Conservation (phyloP, 2,113 vertebrate species). For the Hemiscyllium ocellatum region DNA sequence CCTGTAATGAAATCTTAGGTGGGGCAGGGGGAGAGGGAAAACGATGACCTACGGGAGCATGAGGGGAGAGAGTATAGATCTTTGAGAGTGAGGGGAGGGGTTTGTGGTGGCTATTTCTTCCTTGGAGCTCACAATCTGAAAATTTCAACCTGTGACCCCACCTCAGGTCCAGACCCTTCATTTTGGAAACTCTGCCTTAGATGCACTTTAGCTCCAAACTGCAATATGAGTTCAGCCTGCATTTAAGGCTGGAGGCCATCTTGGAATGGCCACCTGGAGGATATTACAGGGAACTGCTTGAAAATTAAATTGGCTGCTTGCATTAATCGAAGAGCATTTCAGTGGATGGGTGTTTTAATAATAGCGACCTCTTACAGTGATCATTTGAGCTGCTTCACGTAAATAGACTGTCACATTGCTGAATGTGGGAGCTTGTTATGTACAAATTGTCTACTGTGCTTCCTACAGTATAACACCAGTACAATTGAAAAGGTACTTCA, state of each 20-base stretch:
- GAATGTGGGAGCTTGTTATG: background rate
- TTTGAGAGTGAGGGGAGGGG: too few relatives aligned
- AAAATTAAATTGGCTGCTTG: background rate
- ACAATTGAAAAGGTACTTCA: background rate
- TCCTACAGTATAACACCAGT: background rate
- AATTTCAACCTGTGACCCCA: too few relatives aligned
- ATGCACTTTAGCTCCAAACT: too few relatives aligned
- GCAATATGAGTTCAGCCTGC: background rate
- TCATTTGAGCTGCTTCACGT: background rate
- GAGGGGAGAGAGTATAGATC: too few relatives aligned
- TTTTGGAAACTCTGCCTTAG: too few relatives aligned
- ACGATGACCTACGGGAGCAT: too few relatives aligned
- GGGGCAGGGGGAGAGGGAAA: too few relatives aligned
- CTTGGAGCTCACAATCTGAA: too few relatives aligned
- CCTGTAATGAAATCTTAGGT: too few relatives aligned
- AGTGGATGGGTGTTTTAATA: background rate
- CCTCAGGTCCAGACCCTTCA: too few relatives aligned
- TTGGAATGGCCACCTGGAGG: background rate
- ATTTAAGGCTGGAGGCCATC: background rate
- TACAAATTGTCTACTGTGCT: background rate
- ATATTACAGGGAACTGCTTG: background rate
- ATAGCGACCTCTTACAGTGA: background rate
- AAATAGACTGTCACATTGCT: background rate
- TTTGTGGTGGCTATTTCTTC: too few relatives aligned
- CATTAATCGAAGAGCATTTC: background rate